phyloP scores from a whole-genome alignment of 2,888 invertebrate species.

The Oxycera nigricornis region DNA sequence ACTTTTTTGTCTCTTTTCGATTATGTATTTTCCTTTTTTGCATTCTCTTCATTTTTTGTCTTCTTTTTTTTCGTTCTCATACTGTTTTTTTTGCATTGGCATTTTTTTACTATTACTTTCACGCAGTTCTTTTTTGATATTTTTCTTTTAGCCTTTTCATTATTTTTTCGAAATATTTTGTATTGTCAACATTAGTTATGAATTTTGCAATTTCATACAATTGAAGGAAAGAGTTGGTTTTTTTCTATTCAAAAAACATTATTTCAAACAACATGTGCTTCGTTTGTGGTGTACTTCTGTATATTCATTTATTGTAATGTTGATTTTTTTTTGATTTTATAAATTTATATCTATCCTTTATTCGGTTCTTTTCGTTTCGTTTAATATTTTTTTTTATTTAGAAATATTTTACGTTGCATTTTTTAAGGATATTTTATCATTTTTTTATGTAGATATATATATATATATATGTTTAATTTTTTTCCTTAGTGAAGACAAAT shows the following conservation, averaged over 20 bases:
- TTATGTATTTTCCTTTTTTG: conserved; percentile 30
- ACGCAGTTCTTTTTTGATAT: not conserved
- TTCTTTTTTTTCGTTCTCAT: conserved; percentile 45
- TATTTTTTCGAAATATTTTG: not conserved
- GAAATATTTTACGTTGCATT: conserved; percentile 51
- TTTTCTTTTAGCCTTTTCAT: not conserved
- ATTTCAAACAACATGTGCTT: conserved; percentile 37
- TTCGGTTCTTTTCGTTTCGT: conserved; percentile 50
- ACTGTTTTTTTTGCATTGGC: conserved; percentile 46
- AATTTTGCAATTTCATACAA: conserved; percentile 8
- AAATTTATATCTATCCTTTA: conserved; percentile 50
- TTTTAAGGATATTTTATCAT: conserved; percentile 52
- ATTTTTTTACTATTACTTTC: conserved; percentile 47
- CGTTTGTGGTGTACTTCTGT: not conserved
- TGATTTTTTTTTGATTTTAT: conserved; percentile 50
- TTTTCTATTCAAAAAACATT: conserved; percentile 43
- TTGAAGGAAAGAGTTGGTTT: conserved; percentile 20
- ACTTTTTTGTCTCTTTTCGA: conserved; percentile 22
- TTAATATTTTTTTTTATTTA: conserved; percentile 52
- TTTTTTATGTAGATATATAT: conserved; percentile 45
- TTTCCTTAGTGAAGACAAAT: conserved; percentile 57
- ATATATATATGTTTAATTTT: too few relatives aligned
- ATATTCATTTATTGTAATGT: not conserved
- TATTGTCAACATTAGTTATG: conserved; percentile 1
- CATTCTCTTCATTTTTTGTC: conserved; percentile 44